Evolutionary conservation across 2,113 vertebrate species (phyloP).

Genomic region (Tenebrosternarchus preto): DNA sequence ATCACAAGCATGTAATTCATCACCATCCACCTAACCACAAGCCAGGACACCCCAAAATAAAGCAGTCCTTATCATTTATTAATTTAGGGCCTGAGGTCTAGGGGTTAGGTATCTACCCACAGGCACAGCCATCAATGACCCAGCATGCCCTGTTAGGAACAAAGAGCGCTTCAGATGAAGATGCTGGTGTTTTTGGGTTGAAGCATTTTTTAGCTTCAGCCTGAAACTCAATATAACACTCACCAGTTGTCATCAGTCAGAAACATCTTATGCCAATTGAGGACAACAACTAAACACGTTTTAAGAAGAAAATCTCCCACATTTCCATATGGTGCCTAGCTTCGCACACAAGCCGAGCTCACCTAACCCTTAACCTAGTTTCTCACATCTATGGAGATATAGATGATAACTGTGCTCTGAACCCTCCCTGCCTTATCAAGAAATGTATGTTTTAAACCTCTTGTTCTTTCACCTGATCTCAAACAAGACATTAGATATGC

Average conservation of each 20-base stretch:
- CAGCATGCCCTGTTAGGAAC: background rate
- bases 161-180: background rate
- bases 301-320: background rate
- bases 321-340: background rate
- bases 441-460: background rate
- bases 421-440: no score
- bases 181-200: background rate
- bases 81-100: slow-evolving; percentile 7
- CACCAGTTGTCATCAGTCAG: background rate
- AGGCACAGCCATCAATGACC: background rate
- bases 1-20: background rate
- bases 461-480: background rate
- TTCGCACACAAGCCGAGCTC: background rate
- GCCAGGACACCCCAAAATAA: background rate
- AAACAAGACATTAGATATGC: slow-evolving; percentile 7
- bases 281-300: background rate
- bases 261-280: background rate
- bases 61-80: slow-evolving; percentile 25
- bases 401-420: background rate
- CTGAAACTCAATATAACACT: background rate
- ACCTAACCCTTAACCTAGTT: background rate
- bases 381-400: background rate
- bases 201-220: background rate
- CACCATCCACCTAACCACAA: background rate
- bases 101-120: background rate